A percentile compares a stretch with the other conserved stretches of the same genome.
phyloP scores from a whole-genome alignment of 2,888 invertebrate species.

The Cephalotes varians region DNA sequence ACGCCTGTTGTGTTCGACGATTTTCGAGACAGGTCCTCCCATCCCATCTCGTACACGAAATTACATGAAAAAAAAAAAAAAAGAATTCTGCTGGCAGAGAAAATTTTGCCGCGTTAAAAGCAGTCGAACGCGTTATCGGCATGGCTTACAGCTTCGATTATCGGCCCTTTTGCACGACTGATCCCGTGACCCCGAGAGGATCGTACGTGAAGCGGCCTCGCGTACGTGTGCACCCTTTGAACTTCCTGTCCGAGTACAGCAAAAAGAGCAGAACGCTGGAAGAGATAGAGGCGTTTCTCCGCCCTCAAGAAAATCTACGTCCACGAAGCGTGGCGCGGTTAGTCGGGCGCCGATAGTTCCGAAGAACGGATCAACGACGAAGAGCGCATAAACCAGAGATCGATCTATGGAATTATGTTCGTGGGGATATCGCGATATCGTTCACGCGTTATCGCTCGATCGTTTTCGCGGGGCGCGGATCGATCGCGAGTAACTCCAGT shows the following conservation, averaged over 20 bases:
- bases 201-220: slow-evolving; percentile 55
- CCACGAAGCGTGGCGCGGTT: slow-evolving; percentile 55
- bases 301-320: slow-evolving; percentile 53
- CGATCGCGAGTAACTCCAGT: slow-evolving; percentile 4
- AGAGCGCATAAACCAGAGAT: neutral
- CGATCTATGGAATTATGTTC: slow-evolving; percentile 17
- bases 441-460: slow-evolving; percentile 19
- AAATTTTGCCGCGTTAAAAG: slow-evolving; percentile 29
- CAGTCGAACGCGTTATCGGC: slow-evolving; percentile 24
- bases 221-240: slow-evolving; percentile 64
- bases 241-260: slow-evolving; percentile 35
- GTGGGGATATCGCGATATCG: neutral
- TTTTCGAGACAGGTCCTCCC: neutral
- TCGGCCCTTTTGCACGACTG: slow-evolving; percentile 69
- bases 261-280: slow-evolving; percentile 32
- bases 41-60: neutral
- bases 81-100: neutral
- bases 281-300: slow-evolving; percentile 45
- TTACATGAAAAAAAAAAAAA: neutral
- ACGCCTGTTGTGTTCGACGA: neutral
- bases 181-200: slow-evolving; percentile 62
- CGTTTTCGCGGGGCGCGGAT: slow-evolving; percentile 20
- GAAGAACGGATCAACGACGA: slow-evolving; percentile 53
- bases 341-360: slow-evolving; percentile 73
- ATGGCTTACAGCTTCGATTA: slow-evolving; percentile 67